phyloP scores from a whole-genome alignment of 2,888 invertebrate species.

The Eudemis profundana region DNA sequence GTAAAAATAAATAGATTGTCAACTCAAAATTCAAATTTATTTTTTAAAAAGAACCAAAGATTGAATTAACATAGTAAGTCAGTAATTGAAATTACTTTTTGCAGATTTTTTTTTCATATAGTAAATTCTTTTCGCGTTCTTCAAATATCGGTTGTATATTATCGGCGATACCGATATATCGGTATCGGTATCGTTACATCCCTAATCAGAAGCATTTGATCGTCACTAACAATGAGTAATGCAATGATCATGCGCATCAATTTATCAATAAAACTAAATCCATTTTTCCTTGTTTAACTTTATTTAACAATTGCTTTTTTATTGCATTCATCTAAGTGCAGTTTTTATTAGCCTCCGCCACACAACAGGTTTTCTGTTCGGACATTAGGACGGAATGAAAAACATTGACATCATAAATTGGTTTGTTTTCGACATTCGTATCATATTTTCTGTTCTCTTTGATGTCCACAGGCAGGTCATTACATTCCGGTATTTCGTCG shows the following conservation, averaged over 20 bases:
- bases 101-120: too few species aligned
- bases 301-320: constrained; percentile 27
- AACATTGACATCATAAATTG: constrained; percentile 7
- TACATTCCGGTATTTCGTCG: neutral
- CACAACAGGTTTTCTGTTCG: constrained; percentile 7
- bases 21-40: too few species aligned
- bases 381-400: neutral
- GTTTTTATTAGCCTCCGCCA: constrained; percentile 6
- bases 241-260: constrained; percentile 24
- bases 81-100: too few species aligned
- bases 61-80: too few species aligned
- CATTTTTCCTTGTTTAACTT: constrained; percentile 18
- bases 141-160: too few species aligned
- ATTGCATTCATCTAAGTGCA: constrained; percentile 3
- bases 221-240: constrained; percentile 30
- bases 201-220: neutral
- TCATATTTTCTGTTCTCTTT: neutral
- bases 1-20: too few species aligned
- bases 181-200: too few species aligned
- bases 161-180: too few species aligned
- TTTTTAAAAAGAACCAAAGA: too few species aligned
- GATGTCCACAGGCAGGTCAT: neutral
- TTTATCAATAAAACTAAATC: constrained; percentile 30
- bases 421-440: neutral
- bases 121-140: too few species aligned